phyloP scores from a whole-genome alignment of 2,888 invertebrate species.

The Diaphora mendica region DNA sequence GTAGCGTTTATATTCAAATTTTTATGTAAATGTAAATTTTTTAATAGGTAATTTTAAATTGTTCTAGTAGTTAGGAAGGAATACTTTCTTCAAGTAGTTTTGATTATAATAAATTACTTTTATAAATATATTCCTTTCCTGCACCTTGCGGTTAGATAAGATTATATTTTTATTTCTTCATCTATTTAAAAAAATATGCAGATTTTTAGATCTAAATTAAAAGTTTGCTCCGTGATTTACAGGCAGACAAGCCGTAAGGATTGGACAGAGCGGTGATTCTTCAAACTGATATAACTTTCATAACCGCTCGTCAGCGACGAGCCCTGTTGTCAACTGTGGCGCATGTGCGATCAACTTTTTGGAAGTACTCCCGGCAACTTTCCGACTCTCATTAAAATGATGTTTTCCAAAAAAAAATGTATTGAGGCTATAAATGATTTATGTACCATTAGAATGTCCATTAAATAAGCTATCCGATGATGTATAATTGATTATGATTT shows the following conservation, averaged over 20 bases:
- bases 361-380: too few relatives aligned
- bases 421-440: too few relatives aligned
- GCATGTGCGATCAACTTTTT: too few relatives aligned
- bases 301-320: too few relatives aligned
- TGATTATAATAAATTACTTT: not conserved
- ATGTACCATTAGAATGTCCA: too few relatives aligned
- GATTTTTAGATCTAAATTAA: not conserved
- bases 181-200: not conserved
- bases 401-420: too few relatives aligned
- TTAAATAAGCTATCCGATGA: too few relatives aligned
- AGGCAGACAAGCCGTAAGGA: not conserved
- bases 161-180: not conserved
- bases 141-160: not conserved
- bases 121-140: not conserved
- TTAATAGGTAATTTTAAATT: not conserved
- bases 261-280: not conserved
- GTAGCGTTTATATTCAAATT: not conserved
- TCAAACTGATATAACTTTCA: too few relatives aligned
- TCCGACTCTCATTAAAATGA: too few relatives aligned
- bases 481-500: too few relatives aligned
- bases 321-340: too few relatives aligned
- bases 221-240: not conserved
- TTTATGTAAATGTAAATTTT: not conserved
- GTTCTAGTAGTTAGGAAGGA: not conserved
- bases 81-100: not conserved